These are phyloP conservation scores for Hippocampus kuda DNA, from an alignment of 2,797 vertebrate genomes.

Conservation along the genomic window DNA sequence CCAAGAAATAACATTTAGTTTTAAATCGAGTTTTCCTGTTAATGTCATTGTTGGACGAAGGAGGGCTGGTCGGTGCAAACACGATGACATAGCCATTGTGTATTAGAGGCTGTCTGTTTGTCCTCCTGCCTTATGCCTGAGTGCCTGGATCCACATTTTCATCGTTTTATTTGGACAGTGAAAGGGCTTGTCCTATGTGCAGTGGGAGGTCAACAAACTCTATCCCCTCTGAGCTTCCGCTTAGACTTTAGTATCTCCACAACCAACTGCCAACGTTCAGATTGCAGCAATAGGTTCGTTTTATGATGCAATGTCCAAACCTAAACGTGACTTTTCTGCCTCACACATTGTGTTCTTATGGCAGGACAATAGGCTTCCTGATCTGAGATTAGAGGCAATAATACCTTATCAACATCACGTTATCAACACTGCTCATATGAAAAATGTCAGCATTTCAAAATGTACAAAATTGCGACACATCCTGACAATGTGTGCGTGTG, in stretches of 20 bases:
- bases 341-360: background rate
- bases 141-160: background rate
- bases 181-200: background rate
- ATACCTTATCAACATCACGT: background rate
- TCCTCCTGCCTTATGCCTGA: background rate
- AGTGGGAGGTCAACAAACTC: background rate
- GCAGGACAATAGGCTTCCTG: background rate
- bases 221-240: background rate
- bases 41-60: too few relatives aligned
- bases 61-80: too few relatives aligned
- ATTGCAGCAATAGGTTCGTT: background rate
- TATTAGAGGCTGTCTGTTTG: too few relatives aligned
- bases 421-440: background rate
- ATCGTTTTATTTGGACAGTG: background rate
- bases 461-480: background rate
- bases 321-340: background rate
- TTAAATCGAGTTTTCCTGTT: too few relatives aligned
- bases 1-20: background rate
- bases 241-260: background rate
- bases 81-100: too few relatives aligned
- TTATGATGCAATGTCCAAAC: background rate
- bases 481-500: conserved; percentile 12
- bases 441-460: conserved; percentile 2
- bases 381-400: background rate
- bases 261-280: background rate